Percentiles rank a stretch among this genome's conserved stretches.
These are phyloP conservation scores for Euplexia lucipara DNA, from an alignment of 2,888 invertebrate genomes.

Conservation along the genomic window DNA sequence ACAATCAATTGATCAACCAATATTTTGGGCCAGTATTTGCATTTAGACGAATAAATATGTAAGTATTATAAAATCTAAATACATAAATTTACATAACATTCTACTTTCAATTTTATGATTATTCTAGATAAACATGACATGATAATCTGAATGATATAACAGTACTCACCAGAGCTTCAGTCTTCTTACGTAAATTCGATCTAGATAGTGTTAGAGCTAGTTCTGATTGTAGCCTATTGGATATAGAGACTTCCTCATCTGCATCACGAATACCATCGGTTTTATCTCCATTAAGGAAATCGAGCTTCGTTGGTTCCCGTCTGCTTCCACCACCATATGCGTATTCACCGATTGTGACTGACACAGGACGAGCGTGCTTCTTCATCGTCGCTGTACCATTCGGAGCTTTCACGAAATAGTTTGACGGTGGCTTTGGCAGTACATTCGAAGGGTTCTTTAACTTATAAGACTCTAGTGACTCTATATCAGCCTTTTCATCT, in stretches of 20 bases:
- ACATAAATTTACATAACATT: constrained; percentile 39
- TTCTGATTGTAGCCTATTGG: constrained; percentile 94
- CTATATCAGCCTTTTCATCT: constrained; percentile 93
- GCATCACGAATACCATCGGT: constrained; percentile 77
- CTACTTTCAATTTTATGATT: constrained; percentile 37
- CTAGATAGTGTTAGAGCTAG: constrained; percentile 94
- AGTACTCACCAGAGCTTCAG: constrained; percentile 92
- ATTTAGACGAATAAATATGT: constrained; percentile 35
- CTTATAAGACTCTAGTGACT: constrained; percentile 94
- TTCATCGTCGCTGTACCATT: constrained; percentile 91
- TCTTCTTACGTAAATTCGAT: constrained; percentile 94
- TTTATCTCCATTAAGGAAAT: constrained; percentile 91
- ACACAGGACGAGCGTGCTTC: constrained; percentile 91
- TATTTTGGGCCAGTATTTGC: constrained; percentile 46
- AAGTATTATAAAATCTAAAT: constrained; percentile 28
- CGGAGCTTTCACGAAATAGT: constrained; percentile 92
- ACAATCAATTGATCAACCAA: constrained; percentile 32
- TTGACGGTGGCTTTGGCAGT: constrained; percentile 92
- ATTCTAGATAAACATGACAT: constrained; percentile 31
- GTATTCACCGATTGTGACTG: constrained; percentile 94
- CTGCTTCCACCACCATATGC: constrained; percentile 89
- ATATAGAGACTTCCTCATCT: constrained; percentile 89
- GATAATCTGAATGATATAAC: constrained; percentile 35
- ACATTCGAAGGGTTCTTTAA: constrained; percentile 92
- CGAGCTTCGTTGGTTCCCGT: constrained; percentile 93